Conservation (phyloP, 1,140 invertebrate genomes). For the Mycetomoellerius zeteki region DNA sequence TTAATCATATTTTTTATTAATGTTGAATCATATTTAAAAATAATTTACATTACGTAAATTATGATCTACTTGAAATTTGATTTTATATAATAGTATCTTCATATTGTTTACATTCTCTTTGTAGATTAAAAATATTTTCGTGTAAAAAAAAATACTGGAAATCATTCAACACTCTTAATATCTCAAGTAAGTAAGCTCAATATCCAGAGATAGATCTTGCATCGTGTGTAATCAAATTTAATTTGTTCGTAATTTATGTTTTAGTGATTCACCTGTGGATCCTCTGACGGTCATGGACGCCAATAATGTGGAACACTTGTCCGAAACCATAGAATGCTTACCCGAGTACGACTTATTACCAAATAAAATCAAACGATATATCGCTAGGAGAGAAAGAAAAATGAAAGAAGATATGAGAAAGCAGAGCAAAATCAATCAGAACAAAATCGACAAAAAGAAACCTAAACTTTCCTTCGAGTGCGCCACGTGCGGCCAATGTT, state of each 20-base stretch:
- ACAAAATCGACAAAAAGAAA: not conserved
- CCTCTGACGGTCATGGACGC: constrained; percentile 42
- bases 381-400: not conserved
- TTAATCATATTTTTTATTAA: constrained; percentile 17
- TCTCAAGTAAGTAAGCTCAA: constrained; percentile 69
- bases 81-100: not conserved
- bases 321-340: constrained; percentile 28
- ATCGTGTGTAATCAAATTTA: constrained; percentile 15
- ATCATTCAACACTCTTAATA: constrained; percentile 52
- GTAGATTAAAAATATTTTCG: constrained; percentile 51
- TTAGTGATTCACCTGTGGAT: constrained; percentile 57
- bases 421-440: not conserved
- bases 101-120: constrained; percentile 26
- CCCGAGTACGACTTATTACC: not conserved
- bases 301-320: not conserved
- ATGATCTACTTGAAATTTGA: not conserved
- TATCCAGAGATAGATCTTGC: constrained; percentile 38
- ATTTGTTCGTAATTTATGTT: constrained; percentile 59
- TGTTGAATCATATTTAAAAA: not conserved
- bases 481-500: constrained; percentile 76
- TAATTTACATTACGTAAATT: not conserved
- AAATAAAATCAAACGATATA: not conserved
- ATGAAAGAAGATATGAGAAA: not conserved
- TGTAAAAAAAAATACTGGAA: constrained; percentile 45
- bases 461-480: constrained; percentile 31